A percentile compares a stretch with the other conserved stretches of the same genome.
Evolutionary conservation across 2,113 vertebrate genomes (phyloP).

Genomic region (Grammomys dolichurus): DNA sequence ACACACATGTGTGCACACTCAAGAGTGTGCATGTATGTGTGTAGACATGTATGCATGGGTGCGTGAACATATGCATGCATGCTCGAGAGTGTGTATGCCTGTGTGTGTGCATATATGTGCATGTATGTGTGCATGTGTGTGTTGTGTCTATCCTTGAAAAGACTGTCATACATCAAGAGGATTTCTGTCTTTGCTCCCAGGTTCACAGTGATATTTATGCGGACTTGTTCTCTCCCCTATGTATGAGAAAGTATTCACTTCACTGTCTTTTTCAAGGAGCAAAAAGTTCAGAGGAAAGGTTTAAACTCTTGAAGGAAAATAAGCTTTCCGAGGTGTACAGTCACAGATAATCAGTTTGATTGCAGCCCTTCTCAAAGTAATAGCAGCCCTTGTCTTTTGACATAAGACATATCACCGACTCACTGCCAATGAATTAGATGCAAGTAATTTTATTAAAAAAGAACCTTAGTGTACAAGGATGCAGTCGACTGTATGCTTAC

Average conservation of each 20-base stretch:
- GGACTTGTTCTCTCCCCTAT: not conserved
- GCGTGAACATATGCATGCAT: not conserved
- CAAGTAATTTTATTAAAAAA: constrained; percentile 12
- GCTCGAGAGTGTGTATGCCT: not conserved
- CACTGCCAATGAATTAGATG: not conserved
- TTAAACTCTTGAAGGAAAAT: not conserved
- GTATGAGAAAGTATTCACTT: constrained; percentile 12
- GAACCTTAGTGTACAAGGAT: not conserved
- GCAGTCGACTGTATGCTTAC: not conserved
- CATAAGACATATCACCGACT: not conserved
- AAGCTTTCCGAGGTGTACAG: not conserved
- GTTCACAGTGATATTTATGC: not conserved
- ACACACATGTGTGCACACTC: too few species aligned
- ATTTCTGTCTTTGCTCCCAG: not conserved
- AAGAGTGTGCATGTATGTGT: not conserved
- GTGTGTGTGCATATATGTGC: not conserved
- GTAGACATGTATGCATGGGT: not conserved
- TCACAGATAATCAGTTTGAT: not conserved
- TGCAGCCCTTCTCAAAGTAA: not conserved
- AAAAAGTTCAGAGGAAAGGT: not conserved
- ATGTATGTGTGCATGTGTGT: not conserved
- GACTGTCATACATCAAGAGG: not conserved
- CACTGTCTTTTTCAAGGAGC: not conserved
- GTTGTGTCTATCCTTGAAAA: not conserved
- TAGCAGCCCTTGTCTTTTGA: not conserved